Evolutionary conservation across 2,113 vertebrate species (phyloP).

Genomic region (Psammodynastes pulverulentus): DNA sequence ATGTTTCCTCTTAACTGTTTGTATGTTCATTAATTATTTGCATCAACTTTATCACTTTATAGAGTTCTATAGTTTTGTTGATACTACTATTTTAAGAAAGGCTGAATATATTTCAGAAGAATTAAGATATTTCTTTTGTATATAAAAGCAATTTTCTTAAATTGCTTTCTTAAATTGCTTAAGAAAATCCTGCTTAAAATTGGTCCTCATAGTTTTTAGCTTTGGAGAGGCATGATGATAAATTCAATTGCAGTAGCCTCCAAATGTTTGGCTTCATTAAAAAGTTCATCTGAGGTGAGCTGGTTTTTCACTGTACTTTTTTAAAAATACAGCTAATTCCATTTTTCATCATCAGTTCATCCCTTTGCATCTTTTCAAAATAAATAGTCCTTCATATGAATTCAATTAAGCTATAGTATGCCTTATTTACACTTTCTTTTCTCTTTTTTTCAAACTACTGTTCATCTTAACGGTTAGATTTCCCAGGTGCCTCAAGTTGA

Average conservation of each 20-base stretch:
- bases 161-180: conserved; percentile 41
- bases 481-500: conserved; percentile 75
- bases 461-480: conserved; percentile 76
- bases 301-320: conserved; percentile 69
- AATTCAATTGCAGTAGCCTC: conserved; percentile 42
- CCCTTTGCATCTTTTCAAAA: conserved; percentile 58
- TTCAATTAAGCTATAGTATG: conserved; percentile 81
- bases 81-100: conserved; percentile 17
- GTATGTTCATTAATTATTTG: conserved; percentile 58
- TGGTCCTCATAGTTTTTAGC: conserved; percentile 32
- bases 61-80: conserved; percentile 39
- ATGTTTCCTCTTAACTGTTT: conserved; percentile 43
- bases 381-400: conserved; percentile 74
- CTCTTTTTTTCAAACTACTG: conserved; percentile 68
- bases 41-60: conserved; percentile 41
- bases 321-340: conserved; percentile 72
- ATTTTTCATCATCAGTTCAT: conserved; percentile 77
- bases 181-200: background rate
- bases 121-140: background rate
- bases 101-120: conserved; percentile 25
- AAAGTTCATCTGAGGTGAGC: conserved; percentile 68
- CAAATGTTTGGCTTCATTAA: conserved; percentile 57
- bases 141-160: background rate
- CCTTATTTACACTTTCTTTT: conserved; percentile 71
- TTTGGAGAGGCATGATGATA: conserved; percentile 29